These are phyloP conservation scores for Actenoides lindsayi DNA, from an alignment of 2,113 vertebrate genomes.

Conservation along the genomic window DNA sequence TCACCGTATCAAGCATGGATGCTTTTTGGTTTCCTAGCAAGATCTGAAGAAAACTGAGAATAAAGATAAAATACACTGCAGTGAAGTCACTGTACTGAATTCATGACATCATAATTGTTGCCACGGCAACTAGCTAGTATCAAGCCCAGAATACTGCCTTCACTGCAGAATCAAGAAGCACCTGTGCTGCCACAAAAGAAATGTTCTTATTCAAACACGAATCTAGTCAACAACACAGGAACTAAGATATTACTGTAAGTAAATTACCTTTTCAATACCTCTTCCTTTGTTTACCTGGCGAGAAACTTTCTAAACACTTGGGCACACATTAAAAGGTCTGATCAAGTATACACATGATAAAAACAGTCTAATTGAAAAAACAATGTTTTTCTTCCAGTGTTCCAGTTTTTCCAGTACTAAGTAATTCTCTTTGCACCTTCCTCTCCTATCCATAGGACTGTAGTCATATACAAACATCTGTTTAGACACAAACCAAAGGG, in stretches of 20 bases:
- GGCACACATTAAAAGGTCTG: background rate
- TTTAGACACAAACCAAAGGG: background rate
- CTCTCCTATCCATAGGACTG: background rate
- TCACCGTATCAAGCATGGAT: background rate
- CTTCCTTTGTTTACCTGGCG: conserved; percentile 8
- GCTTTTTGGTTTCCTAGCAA: background rate
- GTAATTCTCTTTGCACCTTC: background rate
- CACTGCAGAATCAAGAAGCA: conserved; percentile 43
- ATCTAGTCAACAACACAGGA: conserved; percentile 12
- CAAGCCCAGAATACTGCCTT: conserved; percentile 37
- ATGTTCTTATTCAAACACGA: conserved; percentile 32
- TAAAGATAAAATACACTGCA: conserved; percentile 57
- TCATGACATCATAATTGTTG: conserved; percentile 71
- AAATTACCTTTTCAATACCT: background rate
- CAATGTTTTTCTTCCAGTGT: background rate
- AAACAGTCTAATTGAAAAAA: conserved; percentile 24
- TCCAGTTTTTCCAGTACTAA: background rate
- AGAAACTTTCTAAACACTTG: background rate
- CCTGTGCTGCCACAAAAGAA: conserved; percentile 49
- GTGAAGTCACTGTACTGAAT: conserved; percentile 66
- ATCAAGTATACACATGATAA: background rate
- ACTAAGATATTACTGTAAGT: conserved; percentile 12
- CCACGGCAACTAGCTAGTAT: conserved; percentile 41
- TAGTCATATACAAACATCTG: background rate
- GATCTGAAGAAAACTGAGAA: background rate